Evolutionary conservation across 2,888 invertebrate genomes (phyloP).

Genomic region (Diplolepis rosae): DNA sequence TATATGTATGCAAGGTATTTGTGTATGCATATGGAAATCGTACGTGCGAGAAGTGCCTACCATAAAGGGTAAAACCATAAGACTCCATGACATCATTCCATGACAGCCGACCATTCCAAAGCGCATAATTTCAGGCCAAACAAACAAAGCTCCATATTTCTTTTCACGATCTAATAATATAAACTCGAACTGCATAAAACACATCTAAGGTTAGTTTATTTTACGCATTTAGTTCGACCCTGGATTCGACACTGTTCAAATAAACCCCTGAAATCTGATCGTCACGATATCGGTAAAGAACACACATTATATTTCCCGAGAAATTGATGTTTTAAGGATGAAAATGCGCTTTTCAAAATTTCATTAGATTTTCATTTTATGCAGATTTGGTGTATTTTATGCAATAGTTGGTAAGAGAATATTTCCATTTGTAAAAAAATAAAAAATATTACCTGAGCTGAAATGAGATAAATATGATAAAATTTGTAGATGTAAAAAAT

Average conservation of each 20-base stretch:
- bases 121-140: conserved; percentile 68
- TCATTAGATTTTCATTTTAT: too few species aligned
- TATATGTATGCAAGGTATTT: conserved; percentile 8
- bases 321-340: too few species aligned
- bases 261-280: conserved; percentile 57
- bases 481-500: neutral
- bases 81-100: conserved; percentile 73
- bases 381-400: too few species aligned
- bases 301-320: too few species aligned
- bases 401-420: too few species aligned
- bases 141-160: conserved; percentile 60
- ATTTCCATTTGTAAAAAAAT: too few species aligned
- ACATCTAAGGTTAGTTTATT: conserved; percentile 52
- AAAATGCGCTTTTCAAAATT: too few species aligned
- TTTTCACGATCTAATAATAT: conserved; percentile 62
- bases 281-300: conserved; percentile 32
- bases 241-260: conserved; percentile 55
- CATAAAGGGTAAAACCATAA: conserved; percentile 39
- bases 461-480: neutral
- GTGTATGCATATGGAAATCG: conserved; percentile 11
- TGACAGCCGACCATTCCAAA: conserved; percentile 68
- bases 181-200: conserved; percentile 56
- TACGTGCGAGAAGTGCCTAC: conserved; percentile 11
- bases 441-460: neutral
- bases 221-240: conserved; percentile 45